Base-by-base conservation (phyloP, 2,888 invertebrate genomes). In the Tachina grossa region DNA sequence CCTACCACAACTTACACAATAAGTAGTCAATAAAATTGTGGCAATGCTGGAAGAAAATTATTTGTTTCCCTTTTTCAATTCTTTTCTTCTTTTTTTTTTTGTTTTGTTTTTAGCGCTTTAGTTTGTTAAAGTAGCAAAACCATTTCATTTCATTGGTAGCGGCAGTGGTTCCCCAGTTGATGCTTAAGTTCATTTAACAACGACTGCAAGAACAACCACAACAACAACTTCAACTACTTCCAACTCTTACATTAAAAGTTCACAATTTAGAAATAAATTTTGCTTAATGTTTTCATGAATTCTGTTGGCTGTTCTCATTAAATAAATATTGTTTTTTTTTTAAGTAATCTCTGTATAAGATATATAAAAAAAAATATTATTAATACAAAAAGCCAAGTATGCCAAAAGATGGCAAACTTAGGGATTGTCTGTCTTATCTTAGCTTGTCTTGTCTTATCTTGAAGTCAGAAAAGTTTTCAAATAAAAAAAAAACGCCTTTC, bases 401-500 rank as follows among this genome's bases (percentile, higher is more conserved):
- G 41, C 13, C 13, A 39, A 61, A 19, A 41, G 63, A 63, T 31
- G 63, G 63, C 53, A 75, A 82, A 75, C 71, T 83, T 78, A 57
- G 59, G 74, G 63, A 74, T 85, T 79, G 71, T 77, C 65, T 71
- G 66, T 77, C 5, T 31, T 31, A 31, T 31, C 31, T 31, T 31
- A 6, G 5, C 6, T 31, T 31, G 31, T 31, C 31, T 85, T 79
- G 71, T 77, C 65, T 71, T 84, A 68, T 81, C 72, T 77, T 68
- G 63, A 77, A 81, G 72, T 77, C 77, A 74, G 74, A 39, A 74
- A 81, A 83, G 65, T 74, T 80, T 16, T 68, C 55, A 83, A 76
- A 57, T 80, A 78, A 87, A 87, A 88, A 89, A 90, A 89, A 90
- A 88, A n/a, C n/a, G 87, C 84, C 88, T 89, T 90, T 90, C 89